Conservation (phyloP, 2,113 vertebrate genomes). For the Caranx melampygus region DNA sequence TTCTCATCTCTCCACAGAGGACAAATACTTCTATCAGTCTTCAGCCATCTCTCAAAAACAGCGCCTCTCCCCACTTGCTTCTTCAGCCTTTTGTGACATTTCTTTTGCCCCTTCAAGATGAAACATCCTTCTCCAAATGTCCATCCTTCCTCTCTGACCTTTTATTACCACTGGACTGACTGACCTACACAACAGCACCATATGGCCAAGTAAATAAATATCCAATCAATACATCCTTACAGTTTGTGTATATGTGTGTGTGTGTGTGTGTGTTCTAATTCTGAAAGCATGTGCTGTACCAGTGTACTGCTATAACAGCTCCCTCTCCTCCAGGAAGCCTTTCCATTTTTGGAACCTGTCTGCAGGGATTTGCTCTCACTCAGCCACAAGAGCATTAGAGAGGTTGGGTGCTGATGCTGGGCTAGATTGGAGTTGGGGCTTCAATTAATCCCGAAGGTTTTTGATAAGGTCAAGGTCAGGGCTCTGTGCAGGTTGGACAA, state of each 20-base stretch:
- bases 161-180: slow-evolving; percentile 6
- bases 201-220: background rate
- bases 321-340: background rate
- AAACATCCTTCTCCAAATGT: slow-evolving; percentile 25
- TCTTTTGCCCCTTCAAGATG: slow-evolving; percentile 45
- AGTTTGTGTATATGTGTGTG: background rate
- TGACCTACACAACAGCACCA: background rate
- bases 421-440: background rate
- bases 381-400: background rate
- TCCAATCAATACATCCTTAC: background rate
- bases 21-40: slow-evolving; percentile 67
- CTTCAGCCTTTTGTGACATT: slow-evolving; percentile 44
- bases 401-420: background rate
- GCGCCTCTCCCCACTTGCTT: slow-evolving; percentile 31
- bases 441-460: background rate
- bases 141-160: slow-evolving; percentile 8
- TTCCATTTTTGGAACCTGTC: slow-evolving; percentile 6
- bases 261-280: background rate
- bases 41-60: slow-evolving; percentile 51
- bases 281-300: background rate
- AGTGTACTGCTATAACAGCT: background rate
- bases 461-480: background rate
- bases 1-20: slow-evolving; percentile 49
- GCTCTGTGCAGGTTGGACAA: background rate
- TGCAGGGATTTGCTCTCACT: slow-evolving; percentile 1